phyloP scores from a whole-genome alignment of 2,113 vertebrate genomes.

The Ia io region DNA sequence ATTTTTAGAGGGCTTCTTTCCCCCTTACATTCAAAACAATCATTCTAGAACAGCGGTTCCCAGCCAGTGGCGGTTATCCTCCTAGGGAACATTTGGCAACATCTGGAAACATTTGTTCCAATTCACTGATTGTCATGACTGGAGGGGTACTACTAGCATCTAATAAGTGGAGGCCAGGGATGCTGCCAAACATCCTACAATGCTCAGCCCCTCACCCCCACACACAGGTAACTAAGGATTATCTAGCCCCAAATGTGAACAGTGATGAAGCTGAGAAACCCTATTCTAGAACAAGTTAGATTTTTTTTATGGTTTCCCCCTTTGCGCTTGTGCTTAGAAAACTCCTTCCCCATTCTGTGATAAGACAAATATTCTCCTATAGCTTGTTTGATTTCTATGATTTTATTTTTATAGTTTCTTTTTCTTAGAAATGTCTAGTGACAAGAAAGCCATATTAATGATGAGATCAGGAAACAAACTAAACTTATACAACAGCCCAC shows the following conservation, averaged over 20 bases:
- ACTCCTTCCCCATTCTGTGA: background rate
- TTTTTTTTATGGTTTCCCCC: background rate
- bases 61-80: background rate
- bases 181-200: background rate
- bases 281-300: background rate
- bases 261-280: background rate
- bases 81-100: background rate
- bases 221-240: background rate
- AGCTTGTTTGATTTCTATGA: background rate
- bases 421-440: constrained; percentile 41
- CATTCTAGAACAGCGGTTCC: background rate
- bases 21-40: background rate
- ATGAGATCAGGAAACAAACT: background rate
- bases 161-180: background rate
- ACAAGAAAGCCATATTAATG: constrained; percentile 12
- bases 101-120: background rate
- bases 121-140: background rate
- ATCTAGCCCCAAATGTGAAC: background rate
- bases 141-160: background rate
- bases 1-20: background rate
- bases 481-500: background rate
- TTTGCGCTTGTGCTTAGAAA: constrained; percentile 1
- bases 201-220: background rate
- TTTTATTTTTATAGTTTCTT: constrained; percentile 21
- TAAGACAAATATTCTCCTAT: background rate